Evolutionary conservation across 1,140 invertebrate species (phyloP).

Genomic region (Teleogryllus occipitalis): DNA sequence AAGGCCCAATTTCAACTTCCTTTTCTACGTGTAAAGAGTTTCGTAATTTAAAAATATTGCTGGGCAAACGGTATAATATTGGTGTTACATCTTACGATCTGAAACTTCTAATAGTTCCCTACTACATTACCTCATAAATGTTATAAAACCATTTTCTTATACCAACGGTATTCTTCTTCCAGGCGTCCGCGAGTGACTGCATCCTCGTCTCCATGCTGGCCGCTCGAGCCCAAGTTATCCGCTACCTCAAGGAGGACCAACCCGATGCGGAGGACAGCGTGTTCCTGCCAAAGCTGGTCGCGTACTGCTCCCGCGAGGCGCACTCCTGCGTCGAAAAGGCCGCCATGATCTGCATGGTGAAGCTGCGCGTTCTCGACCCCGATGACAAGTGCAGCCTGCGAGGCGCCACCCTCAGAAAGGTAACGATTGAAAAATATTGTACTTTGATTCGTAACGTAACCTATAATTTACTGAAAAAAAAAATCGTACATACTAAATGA

Average conservation of each 20-base stretch:
- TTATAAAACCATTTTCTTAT: too few species aligned
- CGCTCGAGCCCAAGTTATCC: constrained; percentile 65
- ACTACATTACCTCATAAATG: too few species aligned
- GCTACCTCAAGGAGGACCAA: constrained; percentile 41
- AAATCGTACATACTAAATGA: too few species aligned
- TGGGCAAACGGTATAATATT: too few species aligned
- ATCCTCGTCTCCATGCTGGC: constrained; percentile 76
- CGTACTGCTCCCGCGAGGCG: constrained; percentile 69
- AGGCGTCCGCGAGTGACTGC: constrained; percentile 78
- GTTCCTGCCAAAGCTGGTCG: constrained; percentile 78
- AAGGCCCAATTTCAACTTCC: too few species aligned
- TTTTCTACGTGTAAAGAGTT: too few species aligned
- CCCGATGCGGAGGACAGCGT: constrained; percentile 57
- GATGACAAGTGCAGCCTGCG: constrained; percentile 73
- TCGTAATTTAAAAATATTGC: too few species aligned
- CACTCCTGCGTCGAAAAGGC: constrained; percentile 94
- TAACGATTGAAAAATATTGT: background rate
- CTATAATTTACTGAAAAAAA: too few species aligned
- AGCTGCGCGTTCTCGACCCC: constrained; percentile 76
- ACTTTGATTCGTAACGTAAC: too few species aligned
- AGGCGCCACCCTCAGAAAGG: constrained; percentile 56
- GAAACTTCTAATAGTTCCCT: too few species aligned
- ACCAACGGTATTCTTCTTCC: constrained; percentile 8
- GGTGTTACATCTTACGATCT: too few species aligned
- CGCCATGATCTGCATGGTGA: constrained; percentile 83